Base-by-base conservation (phyloP, 2,888 invertebrate genomes). In the Lypha dubia region DNA sequence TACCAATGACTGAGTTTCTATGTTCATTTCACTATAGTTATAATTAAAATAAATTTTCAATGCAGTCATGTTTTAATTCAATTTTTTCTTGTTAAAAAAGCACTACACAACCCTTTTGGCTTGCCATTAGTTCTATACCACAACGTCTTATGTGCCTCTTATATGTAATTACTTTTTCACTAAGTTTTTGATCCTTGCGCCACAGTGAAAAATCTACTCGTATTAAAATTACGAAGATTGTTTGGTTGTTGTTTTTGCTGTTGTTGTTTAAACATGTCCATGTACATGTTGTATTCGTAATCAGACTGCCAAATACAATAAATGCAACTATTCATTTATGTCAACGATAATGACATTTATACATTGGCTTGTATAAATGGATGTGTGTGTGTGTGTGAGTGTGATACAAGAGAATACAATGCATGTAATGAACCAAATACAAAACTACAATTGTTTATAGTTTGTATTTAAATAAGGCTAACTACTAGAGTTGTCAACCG, bases 321-420 rank as follows among this genome's bases (percentile, higher is more conserved):
- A 89, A 88, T 89, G 90, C 89, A 90, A 89, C 90, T 89, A 90
- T 90, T 90, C 90, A 89, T 90, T 91, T 90, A 89, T 91, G 90
- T 90, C 91, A 91, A 87, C 90, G 87, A 87, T 90, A 90, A 91
- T 91, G 91, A 90, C 91, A 90, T 88, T 90, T 88, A 79, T 84
- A 84, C 81, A 79, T 79, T 81, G 62, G 74, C 83, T 83, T 32
- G 3, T 65, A 28, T 70, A 22, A 4, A 22, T 32, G 62, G 9
- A 0, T 76, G 44, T 22, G 0, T 32, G 15, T 44, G 53, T 32
- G 1, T 15, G 11, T 20, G 20, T 56, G 20, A 22, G 13, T 38
- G 35, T 38, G 35, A 17, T 46, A 9, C 20, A 49, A 58, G 17
- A 58, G 17, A 35, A 17, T 35, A 35, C 11, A 35, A 38, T 32